phyloP scores from a whole-genome alignment of 2,888 invertebrate species.

The Dione vanillae region DNA sequence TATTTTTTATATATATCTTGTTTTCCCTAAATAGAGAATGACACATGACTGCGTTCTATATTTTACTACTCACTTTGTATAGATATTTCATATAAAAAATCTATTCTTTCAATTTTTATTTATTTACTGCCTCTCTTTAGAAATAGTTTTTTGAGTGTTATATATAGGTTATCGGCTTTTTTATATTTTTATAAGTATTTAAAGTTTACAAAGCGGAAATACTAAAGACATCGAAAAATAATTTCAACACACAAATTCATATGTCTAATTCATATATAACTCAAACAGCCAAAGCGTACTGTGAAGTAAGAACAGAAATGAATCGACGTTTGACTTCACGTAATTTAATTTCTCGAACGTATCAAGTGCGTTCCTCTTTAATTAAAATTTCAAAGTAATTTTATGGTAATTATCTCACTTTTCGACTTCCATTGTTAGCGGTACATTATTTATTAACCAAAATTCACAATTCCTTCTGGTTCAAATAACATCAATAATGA shows the following conservation, averaged over 20 bases:
- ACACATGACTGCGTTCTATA: too few relatives aligned
- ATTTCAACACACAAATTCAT: not conserved
- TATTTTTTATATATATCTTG: too few relatives aligned
- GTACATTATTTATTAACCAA: conserved; percentile 56
- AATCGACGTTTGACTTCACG: conserved; percentile 27
- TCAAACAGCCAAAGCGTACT: conserved; percentile 4
- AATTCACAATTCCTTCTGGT: conserved; percentile 54
- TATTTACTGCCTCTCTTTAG: too few relatives aligned
- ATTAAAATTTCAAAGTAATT: conserved; percentile 66
- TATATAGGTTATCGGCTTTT: too few relatives aligned
- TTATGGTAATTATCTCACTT: conserved; percentile 43
- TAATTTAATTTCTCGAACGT: conserved; percentile 43
- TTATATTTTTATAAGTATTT: too few relatives aligned
- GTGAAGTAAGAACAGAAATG: conserved; percentile 8
- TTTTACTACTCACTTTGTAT: too few relatives aligned
- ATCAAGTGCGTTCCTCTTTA: conserved; percentile 50
- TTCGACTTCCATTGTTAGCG: conserved; percentile 49
- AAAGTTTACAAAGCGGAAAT: too few relatives aligned
- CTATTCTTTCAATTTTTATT: too few relatives aligned
- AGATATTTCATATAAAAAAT: too few relatives aligned
- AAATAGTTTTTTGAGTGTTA: too few relatives aligned
- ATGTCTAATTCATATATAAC: not conserved
- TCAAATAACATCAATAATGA: conserved; percentile 52
- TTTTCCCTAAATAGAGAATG: too few relatives aligned
- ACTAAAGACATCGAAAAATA: too few relatives aligned